Conservation (phyloP, 2,113 vertebrate species). For the Octodon degus region DNA sequence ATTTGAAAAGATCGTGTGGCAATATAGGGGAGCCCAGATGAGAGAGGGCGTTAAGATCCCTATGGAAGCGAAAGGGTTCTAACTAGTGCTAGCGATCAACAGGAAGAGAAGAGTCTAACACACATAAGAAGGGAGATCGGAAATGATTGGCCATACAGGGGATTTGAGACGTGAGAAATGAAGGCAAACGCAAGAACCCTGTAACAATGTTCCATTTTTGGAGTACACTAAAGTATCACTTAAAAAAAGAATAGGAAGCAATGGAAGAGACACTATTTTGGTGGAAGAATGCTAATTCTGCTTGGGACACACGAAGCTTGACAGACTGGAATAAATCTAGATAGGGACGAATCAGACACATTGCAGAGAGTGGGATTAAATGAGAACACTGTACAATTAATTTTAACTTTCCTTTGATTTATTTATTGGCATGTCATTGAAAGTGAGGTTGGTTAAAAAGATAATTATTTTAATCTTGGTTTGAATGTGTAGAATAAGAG, state of each 20-base stretch:
- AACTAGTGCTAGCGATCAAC: not conserved
- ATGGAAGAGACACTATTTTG: not conserved
- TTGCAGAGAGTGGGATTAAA: not conserved
- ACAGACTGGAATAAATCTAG: not conserved
- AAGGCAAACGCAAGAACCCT: not conserved
- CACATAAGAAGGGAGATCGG: not conserved
- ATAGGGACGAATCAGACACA: not conserved
- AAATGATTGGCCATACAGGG: not conserved
- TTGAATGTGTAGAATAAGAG: not conserved
- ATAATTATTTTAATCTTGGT: constrained; percentile 8
- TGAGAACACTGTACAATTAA: not conserved
- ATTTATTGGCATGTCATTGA: not conserved
- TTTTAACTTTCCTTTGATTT: constrained; percentile 20
- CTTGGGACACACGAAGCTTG: not conserved
- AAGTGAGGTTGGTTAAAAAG: not conserved
- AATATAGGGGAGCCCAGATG: not conserved
- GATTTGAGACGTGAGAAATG: not conserved
- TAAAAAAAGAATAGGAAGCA: not conserved
- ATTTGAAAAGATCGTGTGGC: not conserved
- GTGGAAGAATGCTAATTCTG: not conserved
- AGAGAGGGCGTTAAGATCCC: not conserved
- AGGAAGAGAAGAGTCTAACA: not conserved
- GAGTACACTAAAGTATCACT: not conserved
- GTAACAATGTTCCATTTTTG: not conserved
- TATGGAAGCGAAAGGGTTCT: not conserved